Evolutionary conservation across 2,888 invertebrate species (phyloP), one percentile per base, ranked within the genome.

Genomic region (Mimumesa dahlbomi): DNA sequence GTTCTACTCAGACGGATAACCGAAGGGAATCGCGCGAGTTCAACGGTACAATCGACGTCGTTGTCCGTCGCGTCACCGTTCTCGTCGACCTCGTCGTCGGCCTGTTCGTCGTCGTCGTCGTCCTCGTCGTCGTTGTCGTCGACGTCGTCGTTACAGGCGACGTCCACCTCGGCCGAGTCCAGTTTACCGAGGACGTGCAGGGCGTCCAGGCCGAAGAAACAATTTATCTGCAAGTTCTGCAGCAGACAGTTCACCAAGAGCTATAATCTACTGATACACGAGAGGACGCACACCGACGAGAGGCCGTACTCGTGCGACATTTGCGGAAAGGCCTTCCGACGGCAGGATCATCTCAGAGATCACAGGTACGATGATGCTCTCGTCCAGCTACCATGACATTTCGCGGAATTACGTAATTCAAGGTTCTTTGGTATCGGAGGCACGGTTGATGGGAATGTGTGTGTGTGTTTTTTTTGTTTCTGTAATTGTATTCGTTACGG

Each of bases 221-320:
- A 98, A 92, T 98, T 97, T 91, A 97, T 98, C 90, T 99, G 98
- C 94, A 97, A 97, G 91, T 98, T 96, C 92, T 99, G 98, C 92
- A 96, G 96, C 90, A 94, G 98, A 88, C 94, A 98, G 90, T 99
- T 99, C 93, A 98, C 97, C 89, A 99, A 99, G 92, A 96, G 97
- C 82, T 99, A 99, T 93, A 99, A 99, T 91, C 93, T 99, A 90
- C 94, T 98, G 93, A 98, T 99, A 87, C 98, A 99, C 93, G 98
- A 98, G 91, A 93, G 98, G 90, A 98, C 98, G 85, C 98, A 99
- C 92, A 97, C 98, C 90, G 95, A 95, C 75, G 98, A 98, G 91
- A 93, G 98, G 87, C 97, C 98, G 62, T 99, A 97, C 91, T 95
- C 96, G 86, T 99, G 98, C 92, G 98, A 98, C 91, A 96, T 98